Percentiles rank a stretch among this genome's conserved stretches.
Conservation (phyloP, 2,113 vertebrate genomes). For the Apodemus speciosus region DNA sequence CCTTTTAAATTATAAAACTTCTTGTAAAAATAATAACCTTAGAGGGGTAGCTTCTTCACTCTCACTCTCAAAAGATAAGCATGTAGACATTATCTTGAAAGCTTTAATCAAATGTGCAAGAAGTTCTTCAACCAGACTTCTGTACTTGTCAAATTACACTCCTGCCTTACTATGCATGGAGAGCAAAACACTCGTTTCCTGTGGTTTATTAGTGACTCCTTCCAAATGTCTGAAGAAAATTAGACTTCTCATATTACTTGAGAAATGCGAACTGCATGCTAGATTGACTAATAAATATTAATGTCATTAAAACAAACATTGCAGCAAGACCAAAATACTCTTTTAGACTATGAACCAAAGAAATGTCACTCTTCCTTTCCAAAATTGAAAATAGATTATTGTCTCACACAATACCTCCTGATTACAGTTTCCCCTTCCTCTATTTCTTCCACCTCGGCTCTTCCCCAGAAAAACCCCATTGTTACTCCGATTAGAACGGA, state of each 20-base stretch:
- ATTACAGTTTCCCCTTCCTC: neutral
- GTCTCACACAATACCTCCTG: no score
- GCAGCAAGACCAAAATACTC: slow-evolving; percentile 2
- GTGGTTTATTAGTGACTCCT: slow-evolving; percentile 63
- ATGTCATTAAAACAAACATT: slow-evolving; percentile 43
- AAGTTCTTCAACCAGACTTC: slow-evolving; percentile 53
- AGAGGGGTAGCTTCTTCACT: slow-evolving; percentile 5
- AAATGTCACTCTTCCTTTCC: slow-evolving; percentile 17
- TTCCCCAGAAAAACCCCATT: neutral
- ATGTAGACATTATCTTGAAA: slow-evolving; percentile 58
- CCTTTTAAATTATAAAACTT: slow-evolving; percentile 66
- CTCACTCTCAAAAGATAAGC: neutral
- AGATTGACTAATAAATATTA: slow-evolving; percentile 50
- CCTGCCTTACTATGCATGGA: slow-evolving; percentile 21
- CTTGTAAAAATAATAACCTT: slow-evolving; percentile 48
- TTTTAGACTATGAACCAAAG: neutral
- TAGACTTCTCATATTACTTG: slow-evolving; percentile 56
- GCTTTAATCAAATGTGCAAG: slow-evolving; percentile 64
- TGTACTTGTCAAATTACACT: slow-evolving; percentile 69
- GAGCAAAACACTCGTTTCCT: slow-evolving; percentile 37
- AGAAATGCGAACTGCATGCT: slow-evolving; percentile 61
- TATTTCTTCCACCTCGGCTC: accelerated
- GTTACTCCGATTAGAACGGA: neutral
- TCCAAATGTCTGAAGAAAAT: slow-evolving; percentile 63
- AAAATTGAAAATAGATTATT: neutral